Evolutionary conservation across 2,113 vertebrate species (phyloP).

Genomic region (Phylloscopus trochiloides): DNA sequence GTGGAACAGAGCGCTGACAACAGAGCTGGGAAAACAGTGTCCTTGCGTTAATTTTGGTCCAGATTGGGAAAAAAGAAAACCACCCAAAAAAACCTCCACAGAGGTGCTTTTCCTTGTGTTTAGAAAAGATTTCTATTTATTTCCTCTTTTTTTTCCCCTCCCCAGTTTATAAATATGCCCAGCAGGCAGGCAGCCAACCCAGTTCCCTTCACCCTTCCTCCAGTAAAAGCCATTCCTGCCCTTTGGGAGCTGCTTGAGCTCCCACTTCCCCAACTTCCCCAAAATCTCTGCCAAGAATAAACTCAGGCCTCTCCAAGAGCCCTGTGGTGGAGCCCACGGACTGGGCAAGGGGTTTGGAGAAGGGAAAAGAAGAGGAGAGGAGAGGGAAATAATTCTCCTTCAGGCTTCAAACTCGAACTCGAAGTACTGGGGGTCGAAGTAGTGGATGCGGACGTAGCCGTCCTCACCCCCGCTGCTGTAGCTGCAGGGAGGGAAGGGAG

Average conservation of each 20-base stretch:
- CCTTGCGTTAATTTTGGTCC: not conserved
- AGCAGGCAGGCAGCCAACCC: not conserved
- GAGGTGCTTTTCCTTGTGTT: not conserved
- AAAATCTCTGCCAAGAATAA: not conserved
- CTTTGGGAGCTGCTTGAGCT: not conserved
- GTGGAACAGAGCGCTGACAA: not conserved
- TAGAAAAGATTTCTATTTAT: conserved; percentile 35
- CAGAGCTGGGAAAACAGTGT: not conserved
- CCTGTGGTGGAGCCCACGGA: not conserved
- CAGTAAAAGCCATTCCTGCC: not conserved
- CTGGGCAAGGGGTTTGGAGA: not conserved
- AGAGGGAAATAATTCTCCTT: not conserved
- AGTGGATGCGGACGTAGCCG: conserved; percentile 94
- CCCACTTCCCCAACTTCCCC: not conserved
- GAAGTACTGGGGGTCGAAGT: conserved; percentile 96
- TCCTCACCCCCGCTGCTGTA: conserved; percentile 98
- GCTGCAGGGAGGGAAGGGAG: conserved; percentile 65
- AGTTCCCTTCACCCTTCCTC: not conserved
- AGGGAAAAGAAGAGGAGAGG: not conserved
- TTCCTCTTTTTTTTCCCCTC: not conserved
- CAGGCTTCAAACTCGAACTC: conserved; percentile 95
- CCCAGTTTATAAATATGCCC: conserved; percentile 9
- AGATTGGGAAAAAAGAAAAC: fast-evolving
- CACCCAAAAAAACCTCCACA: not conserved
- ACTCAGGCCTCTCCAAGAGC: not conserved